These are phyloP conservation scores for Lasiurus borealis DNA, from an alignment of 2,113 vertebrate species.

Conservation along the genomic window DNA sequence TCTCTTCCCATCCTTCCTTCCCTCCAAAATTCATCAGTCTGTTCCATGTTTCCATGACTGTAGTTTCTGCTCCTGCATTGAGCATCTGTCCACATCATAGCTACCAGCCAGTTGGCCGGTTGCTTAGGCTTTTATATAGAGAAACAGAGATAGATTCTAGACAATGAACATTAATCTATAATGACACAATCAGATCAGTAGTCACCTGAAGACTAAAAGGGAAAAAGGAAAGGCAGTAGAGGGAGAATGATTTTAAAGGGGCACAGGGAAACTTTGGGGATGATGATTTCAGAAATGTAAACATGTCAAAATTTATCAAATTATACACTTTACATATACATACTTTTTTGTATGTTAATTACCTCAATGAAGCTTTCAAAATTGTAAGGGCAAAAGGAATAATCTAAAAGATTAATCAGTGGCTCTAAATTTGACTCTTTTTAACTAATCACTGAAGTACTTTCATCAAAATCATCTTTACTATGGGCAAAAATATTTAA, in stretches of 20 bases:
- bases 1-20: too few relatives aligned
- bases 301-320: conserved; percentile 29
- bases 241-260: neutral
- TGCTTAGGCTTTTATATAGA: too few relatives aligned
- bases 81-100: too few relatives aligned
- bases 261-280: neutral
- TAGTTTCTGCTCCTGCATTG: too few relatives aligned
- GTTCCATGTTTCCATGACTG: too few relatives aligned
- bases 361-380: neutral
- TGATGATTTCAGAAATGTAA: neutral
- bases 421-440: neutral
- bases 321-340: neutral
- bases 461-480: conserved; percentile 46
- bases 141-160: neutral
- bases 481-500: conserved; percentile 45
- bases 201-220: neutral
- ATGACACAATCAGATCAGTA: neutral
- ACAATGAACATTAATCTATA: conserved; percentile 3
- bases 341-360: neutral
- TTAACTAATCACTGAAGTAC: conserved; percentile 31
- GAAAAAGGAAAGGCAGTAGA: neutral
- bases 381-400: neutral
- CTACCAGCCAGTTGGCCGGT: too few relatives aligned
- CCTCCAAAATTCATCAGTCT: too few relatives aligned
- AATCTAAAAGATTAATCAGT: neutral